phyloP scores from a whole-genome alignment of 2,888 invertebrate species.

The Monochamus alternatus region DNA sequence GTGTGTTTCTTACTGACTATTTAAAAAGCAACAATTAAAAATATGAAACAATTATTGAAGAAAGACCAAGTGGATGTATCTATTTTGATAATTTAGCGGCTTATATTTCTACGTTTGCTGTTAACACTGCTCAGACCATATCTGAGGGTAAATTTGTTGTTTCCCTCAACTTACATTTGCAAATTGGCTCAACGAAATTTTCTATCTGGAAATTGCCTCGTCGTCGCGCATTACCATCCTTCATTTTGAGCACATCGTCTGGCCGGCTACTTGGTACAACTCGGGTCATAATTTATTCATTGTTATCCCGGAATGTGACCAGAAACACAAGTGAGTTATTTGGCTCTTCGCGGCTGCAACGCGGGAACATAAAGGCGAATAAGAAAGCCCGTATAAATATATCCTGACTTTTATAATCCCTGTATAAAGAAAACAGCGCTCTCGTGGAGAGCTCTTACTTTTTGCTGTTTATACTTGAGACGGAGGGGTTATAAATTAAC shows the following conservation, averaged over 20 bases:
- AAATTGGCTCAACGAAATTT: not conserved
- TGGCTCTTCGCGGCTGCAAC: conserved; percentile 22
- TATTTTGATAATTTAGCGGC: too few relatives aligned
- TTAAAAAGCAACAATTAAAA: too few relatives aligned
- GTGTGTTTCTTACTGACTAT: too few relatives aligned
- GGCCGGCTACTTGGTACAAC: not conserved
- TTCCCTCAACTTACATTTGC: not conserved
- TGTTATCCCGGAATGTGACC: not conserved
- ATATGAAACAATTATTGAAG: too few relatives aligned
- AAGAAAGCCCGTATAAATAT: conserved; percentile 40
- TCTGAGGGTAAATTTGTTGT: too few relatives aligned
- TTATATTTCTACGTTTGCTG: too few relatives aligned
- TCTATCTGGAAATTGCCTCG: not conserved
- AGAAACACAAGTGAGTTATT: conserved; percentile 15
- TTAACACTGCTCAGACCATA: too few relatives aligned
- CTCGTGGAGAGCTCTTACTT: conserved; percentile 40
- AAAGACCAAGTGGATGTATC: too few relatives aligned
- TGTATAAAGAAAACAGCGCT: conserved; percentile 37
- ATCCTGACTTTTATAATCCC: conserved; percentile 44
- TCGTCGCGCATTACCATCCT: not conserved
- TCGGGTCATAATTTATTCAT: not conserved
- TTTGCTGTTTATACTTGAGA: conserved; percentile 41
- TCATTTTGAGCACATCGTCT: not conserved
- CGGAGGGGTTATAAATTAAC: conserved; percentile 42
- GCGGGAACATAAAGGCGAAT: conserved; percentile 1